Conservation (phyloP, 2,797 vertebrate species). For the Synaphobranchus kaupii region DNA sequence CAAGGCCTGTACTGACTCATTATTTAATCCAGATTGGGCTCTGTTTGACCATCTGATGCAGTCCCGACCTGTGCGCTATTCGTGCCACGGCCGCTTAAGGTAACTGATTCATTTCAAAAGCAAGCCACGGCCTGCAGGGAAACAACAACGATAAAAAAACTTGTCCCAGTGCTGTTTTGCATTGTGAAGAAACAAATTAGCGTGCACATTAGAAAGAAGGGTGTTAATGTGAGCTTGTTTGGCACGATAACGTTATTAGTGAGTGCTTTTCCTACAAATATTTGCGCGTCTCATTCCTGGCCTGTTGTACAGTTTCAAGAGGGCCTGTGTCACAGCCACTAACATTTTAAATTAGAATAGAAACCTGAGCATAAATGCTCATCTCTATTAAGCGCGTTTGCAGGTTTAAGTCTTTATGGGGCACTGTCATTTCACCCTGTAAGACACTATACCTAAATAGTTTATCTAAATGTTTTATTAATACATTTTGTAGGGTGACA, state of each 20-base stretch:
- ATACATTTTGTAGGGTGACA: too few species aligned
- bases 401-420: too few species aligned
- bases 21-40: slow-evolving; percentile 87
- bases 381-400: too few species aligned
- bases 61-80: slow-evolving; percentile 70
- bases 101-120: slow-evolving; percentile 80
- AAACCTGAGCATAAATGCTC: background rate
- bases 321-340: background rate
- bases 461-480: too few species aligned
- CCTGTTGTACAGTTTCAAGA: background rate
- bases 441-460: too few species aligned
- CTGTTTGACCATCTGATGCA: slow-evolving; percentile 81
- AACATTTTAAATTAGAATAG: background rate
- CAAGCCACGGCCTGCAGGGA: slow-evolving; percentile 43
- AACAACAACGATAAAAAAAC: slow-evolving; percentile 30
- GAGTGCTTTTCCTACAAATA: background rate
- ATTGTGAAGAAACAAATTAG: slow-evolving; percentile 21
- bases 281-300: background rate
- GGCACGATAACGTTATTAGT: background rate
- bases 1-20: slow-evolving; percentile 88
- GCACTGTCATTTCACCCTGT: too few species aligned
- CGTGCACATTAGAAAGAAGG: slow-evolving; percentile 33
- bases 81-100: slow-evolving; percentile 69
- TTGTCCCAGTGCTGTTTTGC: slow-evolving; percentile 23
- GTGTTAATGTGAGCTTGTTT: slow-evolving; percentile 28